Evolutionary conservation across 2,113 vertebrate genomes (phyloP).

Genomic region (Solea senegalensis): DNA sequence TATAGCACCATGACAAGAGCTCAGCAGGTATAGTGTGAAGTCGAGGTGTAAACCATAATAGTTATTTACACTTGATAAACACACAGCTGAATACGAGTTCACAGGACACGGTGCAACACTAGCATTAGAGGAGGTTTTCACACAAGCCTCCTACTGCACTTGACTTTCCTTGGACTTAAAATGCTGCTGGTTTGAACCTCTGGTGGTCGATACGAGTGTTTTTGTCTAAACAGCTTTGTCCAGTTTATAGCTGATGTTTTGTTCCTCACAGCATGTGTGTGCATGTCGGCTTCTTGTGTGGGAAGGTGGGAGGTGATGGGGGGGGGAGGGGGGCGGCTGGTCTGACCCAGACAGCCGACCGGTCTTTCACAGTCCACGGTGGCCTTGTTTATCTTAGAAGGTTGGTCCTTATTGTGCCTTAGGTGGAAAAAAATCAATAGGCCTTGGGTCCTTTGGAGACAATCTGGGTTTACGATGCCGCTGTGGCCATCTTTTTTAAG

Average conservation of each 20-base stretch:
- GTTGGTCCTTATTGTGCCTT: conserved; percentile 75
- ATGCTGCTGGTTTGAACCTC: conserved; percentile 59
- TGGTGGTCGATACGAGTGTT: conserved; percentile 67
- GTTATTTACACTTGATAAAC: conserved; percentile 29
- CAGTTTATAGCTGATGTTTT: conserved; percentile 65
- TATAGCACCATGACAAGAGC: no score
- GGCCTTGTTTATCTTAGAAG: conserved; percentile 79
- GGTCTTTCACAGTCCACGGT: conserved; percentile 70
- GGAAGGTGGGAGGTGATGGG: conserved; percentile 35
- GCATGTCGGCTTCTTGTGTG: conserved; percentile 18
- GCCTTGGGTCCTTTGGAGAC: conserved; percentile 69
- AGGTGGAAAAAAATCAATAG: conserved; percentile 73
- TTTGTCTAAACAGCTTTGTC: conserved; percentile 71
- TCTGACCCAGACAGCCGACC: conserved; percentile 64
- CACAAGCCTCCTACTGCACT: conserved; percentile 40
- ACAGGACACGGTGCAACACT: conserved; percentile 38
- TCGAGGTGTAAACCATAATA: not conserved
- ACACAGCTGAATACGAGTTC: conserved; percentile 10
- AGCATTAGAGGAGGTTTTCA: conserved; percentile 43
- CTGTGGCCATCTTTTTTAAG: conserved; percentile 70
- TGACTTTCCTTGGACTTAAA: conserved; percentile 62
- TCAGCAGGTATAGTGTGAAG: not conserved
- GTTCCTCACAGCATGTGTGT: conserved; percentile 23
- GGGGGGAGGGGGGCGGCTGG: conserved; percentile 40
- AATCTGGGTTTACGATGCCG: conserved; percentile 69